Conservation (phyloP, 2,888 invertebrate species). For the Noctua janthe region DNA sequence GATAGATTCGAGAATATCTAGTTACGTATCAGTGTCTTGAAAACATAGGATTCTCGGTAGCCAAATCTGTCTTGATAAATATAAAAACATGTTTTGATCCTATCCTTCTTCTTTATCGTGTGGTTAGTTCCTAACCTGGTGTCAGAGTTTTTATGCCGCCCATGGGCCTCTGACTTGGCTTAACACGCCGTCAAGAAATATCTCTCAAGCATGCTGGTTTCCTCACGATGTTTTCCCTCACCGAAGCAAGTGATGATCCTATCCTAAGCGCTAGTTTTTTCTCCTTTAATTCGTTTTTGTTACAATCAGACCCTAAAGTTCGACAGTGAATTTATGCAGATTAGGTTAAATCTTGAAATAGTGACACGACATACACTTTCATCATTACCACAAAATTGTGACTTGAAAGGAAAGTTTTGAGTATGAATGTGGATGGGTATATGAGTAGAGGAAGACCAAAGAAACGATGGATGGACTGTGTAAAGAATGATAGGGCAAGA, state of each 20-base stretch:
- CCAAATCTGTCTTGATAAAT: neutral
- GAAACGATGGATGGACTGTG: no score
- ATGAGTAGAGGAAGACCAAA: no score
- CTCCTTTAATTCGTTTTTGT: constrained; percentile 4
- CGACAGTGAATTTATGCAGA: neutral
- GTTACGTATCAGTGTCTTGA: constrained; percentile 39
- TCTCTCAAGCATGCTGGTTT: no score
- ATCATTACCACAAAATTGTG: constrained; percentile 5
- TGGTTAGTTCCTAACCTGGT: no score
- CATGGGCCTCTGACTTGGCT: no score
- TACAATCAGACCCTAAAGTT: constrained; percentile 4
- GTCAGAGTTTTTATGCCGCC: no score
- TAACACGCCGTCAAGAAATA: no score
- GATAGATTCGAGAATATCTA: constrained; percentile 51
- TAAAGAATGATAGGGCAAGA: no score
- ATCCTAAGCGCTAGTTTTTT: neutral
- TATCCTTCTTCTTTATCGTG: neutral
- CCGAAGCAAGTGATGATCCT: no score
- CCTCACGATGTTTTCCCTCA: no score
- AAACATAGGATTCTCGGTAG: constrained; percentile 9
- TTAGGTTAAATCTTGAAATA: constrained; percentile 11
- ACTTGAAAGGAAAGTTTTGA: no score
- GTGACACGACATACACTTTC: constrained; percentile 26
- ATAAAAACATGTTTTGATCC: neutral
- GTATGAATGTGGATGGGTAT: no score